A percentile compares a stretch with the other conserved stretches of the same genome.
phyloP scores from a whole-genome alignment of 2,797 vertebrate species.

The Acanthiza pusilla region DNA sequence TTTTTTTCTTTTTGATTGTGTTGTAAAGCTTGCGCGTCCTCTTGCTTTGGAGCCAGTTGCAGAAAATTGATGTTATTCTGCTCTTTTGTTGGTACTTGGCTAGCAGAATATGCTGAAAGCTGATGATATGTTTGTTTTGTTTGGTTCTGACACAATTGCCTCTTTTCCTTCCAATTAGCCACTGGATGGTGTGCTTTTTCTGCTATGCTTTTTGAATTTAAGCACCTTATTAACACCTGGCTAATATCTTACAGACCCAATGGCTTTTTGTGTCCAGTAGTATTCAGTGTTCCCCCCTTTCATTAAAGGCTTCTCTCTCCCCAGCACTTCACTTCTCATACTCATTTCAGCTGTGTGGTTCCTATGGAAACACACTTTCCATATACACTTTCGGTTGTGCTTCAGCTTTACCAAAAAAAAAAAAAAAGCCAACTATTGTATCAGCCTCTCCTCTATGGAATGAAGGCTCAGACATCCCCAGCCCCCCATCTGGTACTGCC shows the following conservation, averaged over 20 bases:
- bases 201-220: neutral
- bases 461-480: neutral
- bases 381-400: constrained; percentile 39
- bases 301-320: neutral
- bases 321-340: neutral
- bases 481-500: neutral
- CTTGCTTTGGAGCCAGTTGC: neutral
- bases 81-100: neutral
- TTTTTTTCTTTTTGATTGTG: neutral
- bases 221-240: neutral
- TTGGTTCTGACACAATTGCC: neutral
- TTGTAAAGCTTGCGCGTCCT: neutral
- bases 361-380: constrained; percentile 56
- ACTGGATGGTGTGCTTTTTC: neutral
- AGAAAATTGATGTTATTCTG: neutral
- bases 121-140: neutral
- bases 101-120: neutral
- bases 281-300: neutral
- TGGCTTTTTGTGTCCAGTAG: neutral
- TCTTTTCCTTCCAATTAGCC: neutral
- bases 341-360: constrained; percentile 47
- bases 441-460: neutral
- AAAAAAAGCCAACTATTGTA: neutral
- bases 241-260: neutral
- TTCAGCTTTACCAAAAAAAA: neutral